A percentile compares a stretch with the other conserved stretches of the same genome.
Conservation (phyloP, 2,797 vertebrate genomes). For the Odontamblyopus lacepedii region DNA sequence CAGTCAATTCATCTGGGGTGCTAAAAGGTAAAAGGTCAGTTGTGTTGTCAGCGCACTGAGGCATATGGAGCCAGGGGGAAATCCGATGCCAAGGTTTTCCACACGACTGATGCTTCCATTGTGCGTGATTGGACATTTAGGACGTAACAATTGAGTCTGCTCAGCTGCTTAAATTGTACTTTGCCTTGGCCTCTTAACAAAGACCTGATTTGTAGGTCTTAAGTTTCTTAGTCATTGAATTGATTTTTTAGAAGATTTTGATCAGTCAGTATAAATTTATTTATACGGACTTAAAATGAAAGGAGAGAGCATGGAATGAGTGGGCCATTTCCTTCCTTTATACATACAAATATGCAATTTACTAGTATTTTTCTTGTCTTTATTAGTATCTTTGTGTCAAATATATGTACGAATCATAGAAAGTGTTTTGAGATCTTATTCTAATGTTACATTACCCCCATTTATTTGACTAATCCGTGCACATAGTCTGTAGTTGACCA, state of each 20-base stretch:
- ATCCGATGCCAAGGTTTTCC: slow-evolving; percentile 41
- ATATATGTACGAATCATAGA: no score
- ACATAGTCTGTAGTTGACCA: neutral
- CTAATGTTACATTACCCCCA: no score
- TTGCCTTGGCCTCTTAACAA: neutral
- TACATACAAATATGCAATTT: no score
- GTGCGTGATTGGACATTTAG: slow-evolving; percentile 17
- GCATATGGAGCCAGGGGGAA: slow-evolving; percentile 45
- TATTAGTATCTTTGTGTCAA: no score
- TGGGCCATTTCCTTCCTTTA: neutral
- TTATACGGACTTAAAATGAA: neutral
- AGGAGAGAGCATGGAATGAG: neutral
- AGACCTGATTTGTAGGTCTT: neutral
- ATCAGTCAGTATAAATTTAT: neutral
- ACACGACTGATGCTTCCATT: slow-evolving; percentile 31
- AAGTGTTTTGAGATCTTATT: no score
- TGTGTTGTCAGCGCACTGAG: slow-evolving; percentile 41
- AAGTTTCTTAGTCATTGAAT: neutral
- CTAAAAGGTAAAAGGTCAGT: slow-evolving; percentile 55
- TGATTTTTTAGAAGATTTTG: no score
- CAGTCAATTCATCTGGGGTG: slow-evolving; percentile 44
- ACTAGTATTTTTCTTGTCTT: no score
- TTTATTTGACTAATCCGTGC: no score
- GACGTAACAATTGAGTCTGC: slow-evolving; percentile 22
- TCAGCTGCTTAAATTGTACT: slow-evolving; percentile 19